A percentile compares a stretch with the other conserved stretches of the same genome.
These are phyloP conservation scores for Tetraneura akinire DNA, from an alignment of 1,140 invertebrate genomes.

Conservation along the genomic window DNA sequence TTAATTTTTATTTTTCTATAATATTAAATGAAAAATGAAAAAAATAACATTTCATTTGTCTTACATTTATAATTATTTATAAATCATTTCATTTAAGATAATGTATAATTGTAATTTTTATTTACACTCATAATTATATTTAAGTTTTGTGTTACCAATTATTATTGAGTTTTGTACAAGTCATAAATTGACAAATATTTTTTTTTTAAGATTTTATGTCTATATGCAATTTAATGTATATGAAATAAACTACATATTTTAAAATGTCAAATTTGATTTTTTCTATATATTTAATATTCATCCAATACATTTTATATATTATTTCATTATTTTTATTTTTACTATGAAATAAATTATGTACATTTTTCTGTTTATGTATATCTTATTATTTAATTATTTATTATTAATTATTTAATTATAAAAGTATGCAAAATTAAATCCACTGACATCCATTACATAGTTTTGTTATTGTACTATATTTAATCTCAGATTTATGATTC, in stretches of 20 bases:
- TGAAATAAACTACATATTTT: neutral
- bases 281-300: no score
- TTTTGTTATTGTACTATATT: no score
- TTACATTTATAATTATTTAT: neutral
- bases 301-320: no score
- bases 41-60: neutral
- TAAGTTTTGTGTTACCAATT: constrained; percentile 44
- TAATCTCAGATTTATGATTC: no score
- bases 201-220: constrained; percentile 18
- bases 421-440: no score
- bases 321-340: no score
- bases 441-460: no score
- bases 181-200: neutral
- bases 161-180: constrained; percentile 32
- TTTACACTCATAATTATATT: neutral
- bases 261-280: neutral
- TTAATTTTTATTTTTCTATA: constrained; percentile 42
- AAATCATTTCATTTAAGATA: constrained; percentile 10
- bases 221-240: neutral
- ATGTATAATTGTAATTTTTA: constrained; percentile 39
- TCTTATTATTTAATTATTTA: no score
- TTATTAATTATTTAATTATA: no score
- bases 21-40: constrained; percentile 16
- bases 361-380: no score
- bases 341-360: no score